These are phyloP conservation scores for Ptilorrhoa leucosticta DNA, from an alignment of 2,113 vertebrate species.

Conservation along the genomic window DNA sequence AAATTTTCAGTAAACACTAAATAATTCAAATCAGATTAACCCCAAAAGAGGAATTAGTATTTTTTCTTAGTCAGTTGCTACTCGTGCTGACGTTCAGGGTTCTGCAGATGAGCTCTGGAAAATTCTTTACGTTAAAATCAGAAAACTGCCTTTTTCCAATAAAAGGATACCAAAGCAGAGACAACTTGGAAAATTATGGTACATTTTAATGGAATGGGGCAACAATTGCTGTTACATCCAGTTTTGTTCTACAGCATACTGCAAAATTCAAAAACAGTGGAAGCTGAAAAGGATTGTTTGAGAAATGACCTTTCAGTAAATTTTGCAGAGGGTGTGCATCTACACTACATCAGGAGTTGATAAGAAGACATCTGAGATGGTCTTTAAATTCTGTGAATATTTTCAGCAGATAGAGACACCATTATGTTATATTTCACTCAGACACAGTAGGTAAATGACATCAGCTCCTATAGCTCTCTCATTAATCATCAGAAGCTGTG, in stretches of 20 bases:
- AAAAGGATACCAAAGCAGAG: neutral
- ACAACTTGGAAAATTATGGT: neutral
- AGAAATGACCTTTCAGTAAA: neutral
- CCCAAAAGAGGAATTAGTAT: neutral
- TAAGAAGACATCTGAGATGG: neutral
- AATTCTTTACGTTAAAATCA: neutral
- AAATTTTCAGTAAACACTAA: neutral
- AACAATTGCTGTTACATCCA: neutral
- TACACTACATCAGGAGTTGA: neutral
- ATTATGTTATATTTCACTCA: neutral
- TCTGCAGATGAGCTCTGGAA: neutral
- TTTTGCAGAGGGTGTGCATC: neutral
- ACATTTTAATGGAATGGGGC: neutral
- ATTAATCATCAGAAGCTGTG: neutral
- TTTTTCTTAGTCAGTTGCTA: neutral
- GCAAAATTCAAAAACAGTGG: neutral
- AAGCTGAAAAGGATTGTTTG: rapidly evolving
- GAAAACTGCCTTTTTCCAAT: neutral
- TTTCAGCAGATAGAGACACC: neutral
- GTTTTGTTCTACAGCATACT: neutral
- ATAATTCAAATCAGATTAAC: neutral
- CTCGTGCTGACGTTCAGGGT: rapidly evolving
- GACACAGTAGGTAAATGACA: rapidly evolving
- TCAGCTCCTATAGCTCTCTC: neutral
- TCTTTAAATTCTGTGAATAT: neutral